These are phyloP conservation scores for Lasioglossum marginatum DNA, from an alignment of 2,888 invertebrate genomes.

Conservation along the genomic window DNA sequence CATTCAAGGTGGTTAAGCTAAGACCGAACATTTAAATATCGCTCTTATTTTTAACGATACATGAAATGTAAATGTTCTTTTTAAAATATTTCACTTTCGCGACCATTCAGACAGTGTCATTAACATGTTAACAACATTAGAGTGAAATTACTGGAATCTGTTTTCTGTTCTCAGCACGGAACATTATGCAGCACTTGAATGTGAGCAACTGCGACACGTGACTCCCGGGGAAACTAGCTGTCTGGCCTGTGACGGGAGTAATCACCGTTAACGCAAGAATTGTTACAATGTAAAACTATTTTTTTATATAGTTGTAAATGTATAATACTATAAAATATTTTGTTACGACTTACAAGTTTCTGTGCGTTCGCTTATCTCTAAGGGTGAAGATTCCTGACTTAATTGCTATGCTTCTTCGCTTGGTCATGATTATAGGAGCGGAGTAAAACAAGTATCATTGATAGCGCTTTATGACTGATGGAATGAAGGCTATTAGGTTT, in stretches of 20 bases:
- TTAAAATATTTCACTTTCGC: not conserved
- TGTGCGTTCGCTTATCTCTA: slow-evolving; percentile 38
- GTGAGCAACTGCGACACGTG: slow-evolving; percentile 91
- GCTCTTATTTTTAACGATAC: not conserved
- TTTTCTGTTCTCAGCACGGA: slow-evolving; percentile 88
- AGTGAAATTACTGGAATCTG: not conserved
- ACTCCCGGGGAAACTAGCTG: slow-evolving; percentile 48
- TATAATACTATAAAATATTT: slow-evolving; percentile 76
- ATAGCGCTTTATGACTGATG: not conserved
- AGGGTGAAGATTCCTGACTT: slow-evolving; percentile 18
- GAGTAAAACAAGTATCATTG: slow-evolving; percentile 8
- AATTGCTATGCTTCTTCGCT: not conserved
- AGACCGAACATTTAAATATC: not conserved
- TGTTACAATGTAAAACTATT: slow-evolving; percentile 70
- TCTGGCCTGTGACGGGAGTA: slow-evolving; percentile 42
- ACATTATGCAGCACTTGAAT: slow-evolving; percentile 92
- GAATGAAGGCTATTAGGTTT: slow-evolving; percentile 11
- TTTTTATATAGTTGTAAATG: slow-evolving; percentile 78
- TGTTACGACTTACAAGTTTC: slow-evolving; percentile 70
- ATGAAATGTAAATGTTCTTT: too few species aligned
- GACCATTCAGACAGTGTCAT: not conserved
- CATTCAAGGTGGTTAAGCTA: not conserved
- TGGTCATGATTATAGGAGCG: slow-evolving; percentile 13
- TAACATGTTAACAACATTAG: too few species aligned
- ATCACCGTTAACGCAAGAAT: slow-evolving; percentile 46